Percentiles rank a stretch among this genome's conserved stretches.
phyloP scores from a whole-genome alignment of 2,888 invertebrate genomes.

The Drosophila imparisetae region DNA sequence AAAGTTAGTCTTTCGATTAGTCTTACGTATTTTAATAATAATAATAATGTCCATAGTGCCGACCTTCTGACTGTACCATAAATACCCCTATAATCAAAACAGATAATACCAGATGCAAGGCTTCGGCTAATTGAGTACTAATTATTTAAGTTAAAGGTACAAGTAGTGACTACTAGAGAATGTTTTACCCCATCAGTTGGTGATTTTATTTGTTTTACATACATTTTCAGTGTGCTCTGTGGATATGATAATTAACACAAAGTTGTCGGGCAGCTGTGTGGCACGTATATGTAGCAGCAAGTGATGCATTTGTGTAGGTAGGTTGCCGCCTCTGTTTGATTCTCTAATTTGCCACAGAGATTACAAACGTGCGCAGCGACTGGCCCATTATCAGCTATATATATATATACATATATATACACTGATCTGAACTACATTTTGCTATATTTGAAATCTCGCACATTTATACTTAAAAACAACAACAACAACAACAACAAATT shows the following conservation, averaged over 20 bases:
- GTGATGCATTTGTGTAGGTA: conserved; percentile 11
- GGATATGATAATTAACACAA: conserved; percentile 32
- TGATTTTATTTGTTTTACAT: neutral
- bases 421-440: conserved; percentile 70
- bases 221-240: neutral
- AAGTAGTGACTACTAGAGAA: neutral
- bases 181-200: neutral
- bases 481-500: conserved; percentile 30
- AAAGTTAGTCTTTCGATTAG: neutral
- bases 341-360: conserved; percentile 56
- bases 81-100: neutral
- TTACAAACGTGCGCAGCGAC: conserved; percentile 36
- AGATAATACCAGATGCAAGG: neutral
- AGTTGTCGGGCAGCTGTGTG: conserved; percentile 29
- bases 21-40: neutral
- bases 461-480: conserved; percentile 71
- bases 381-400: conserved; percentile 60
- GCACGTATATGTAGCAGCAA: neutral
- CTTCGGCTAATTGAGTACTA: neutral
- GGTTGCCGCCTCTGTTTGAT: conserved; percentile 55
- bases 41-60: neutral
- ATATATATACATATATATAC: conserved; percentile 12
- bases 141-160: neutral
- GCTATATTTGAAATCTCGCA: conserved; percentile 78
- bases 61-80: neutral